phyloP scores from a whole-genome alignment of 2,888 invertebrate species.

The Leptarthrus brevirostris region DNA sequence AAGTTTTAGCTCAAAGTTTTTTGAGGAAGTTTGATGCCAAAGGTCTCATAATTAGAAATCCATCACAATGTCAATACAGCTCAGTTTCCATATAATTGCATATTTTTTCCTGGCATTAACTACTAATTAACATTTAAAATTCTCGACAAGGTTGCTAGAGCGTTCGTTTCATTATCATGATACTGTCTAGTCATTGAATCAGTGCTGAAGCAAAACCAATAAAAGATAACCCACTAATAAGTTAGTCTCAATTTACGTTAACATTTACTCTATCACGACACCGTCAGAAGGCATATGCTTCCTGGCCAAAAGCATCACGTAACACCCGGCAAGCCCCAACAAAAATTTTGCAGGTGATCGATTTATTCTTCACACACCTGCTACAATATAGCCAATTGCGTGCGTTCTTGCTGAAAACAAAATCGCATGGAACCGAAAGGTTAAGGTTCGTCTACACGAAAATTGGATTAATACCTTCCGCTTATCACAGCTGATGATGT shows the following conservation, averaged over 20 bases:
- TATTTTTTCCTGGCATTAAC: no score
- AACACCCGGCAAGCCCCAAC: neutral
- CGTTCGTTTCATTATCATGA: neutral
- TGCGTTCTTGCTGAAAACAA: neutral
- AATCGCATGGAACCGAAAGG: neutral
- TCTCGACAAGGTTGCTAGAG: neutral
- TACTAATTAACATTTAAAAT: neutral
- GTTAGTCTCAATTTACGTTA: neutral
- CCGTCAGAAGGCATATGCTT: neutral
- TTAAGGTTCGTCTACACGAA: neutral
- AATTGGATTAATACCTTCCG: neutral
- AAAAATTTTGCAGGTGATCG: neutral
- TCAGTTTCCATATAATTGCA: no score
- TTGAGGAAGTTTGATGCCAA: no score
- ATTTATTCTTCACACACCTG: neutral
- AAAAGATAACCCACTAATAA: neutral
- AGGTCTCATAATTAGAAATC: no score
- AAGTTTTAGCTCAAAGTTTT: no score
- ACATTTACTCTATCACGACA: conserved; percentile 10
- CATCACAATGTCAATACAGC: no score
- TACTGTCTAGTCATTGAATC: neutral
- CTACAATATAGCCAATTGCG: neutral
- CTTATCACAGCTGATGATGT: conserved; percentile 21
- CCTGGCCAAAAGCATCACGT: conserved; percentile 13
- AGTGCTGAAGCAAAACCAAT: neutral